Percentiles rank a stretch among this genome's conserved stretches.
These are phyloP conservation scores for Gambusia yucatana DNA, from an alignment of 2,797 vertebrate species.

Conservation along the genomic window DNA sequence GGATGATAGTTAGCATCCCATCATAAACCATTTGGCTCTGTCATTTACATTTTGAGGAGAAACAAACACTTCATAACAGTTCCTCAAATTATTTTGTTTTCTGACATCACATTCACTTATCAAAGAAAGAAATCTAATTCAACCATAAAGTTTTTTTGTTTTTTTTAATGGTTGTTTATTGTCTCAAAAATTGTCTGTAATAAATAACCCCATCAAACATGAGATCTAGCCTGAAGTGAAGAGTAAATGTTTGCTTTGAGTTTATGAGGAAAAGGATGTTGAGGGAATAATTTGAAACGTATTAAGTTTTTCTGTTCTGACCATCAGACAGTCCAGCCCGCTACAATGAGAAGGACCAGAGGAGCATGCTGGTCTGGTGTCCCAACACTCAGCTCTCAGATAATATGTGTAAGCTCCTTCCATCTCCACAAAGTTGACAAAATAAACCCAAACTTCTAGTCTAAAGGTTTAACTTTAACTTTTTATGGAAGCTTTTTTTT, in stretches of 20 bases:
- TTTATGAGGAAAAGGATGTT: neutral
- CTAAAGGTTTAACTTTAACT: neutral
- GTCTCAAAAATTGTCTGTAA: neutral
- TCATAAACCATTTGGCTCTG: neutral
- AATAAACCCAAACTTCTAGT: slow-evolving; percentile 18
- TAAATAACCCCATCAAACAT: neutral
- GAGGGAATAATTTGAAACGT: neutral
- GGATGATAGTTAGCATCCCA: neutral
- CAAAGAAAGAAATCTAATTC: neutral
- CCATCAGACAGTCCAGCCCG: slow-evolving; percentile 81
- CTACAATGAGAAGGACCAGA: slow-evolving; percentile 88
- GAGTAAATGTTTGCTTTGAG: neutral
- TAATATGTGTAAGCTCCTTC: slow-evolving; percentile 86
- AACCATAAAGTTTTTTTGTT: neutral
- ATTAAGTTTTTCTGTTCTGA: slow-evolving; percentile 2
- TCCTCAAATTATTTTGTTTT: neutral
- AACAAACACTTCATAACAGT: neutral
- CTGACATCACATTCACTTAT: neutral
- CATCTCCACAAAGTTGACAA: neutral
- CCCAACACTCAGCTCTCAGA: slow-evolving; percentile 89
- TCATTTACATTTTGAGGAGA: neutral
- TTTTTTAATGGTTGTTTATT: neutral
- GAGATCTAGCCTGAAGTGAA: neutral
- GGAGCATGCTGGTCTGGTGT: slow-evolving; percentile 96
- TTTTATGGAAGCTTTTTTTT: neutral